These are phyloP conservation scores for Varanus salvator DNA, from an alignment of 2,113 vertebrate species.

Conservation along the genomic window DNA sequence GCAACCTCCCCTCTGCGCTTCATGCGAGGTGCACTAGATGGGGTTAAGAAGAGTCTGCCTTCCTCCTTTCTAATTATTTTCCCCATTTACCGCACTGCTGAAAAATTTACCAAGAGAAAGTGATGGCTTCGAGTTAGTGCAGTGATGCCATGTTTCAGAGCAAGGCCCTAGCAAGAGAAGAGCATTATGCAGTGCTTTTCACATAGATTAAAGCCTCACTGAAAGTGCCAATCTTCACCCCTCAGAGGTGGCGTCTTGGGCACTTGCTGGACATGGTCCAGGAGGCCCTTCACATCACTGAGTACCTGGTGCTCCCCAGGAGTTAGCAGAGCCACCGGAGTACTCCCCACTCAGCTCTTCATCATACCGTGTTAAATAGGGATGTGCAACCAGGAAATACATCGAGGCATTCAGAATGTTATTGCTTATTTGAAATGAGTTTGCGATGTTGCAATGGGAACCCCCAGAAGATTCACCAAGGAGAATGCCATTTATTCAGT, in stretches of 20 bases:
- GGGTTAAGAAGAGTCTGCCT: not conserved
- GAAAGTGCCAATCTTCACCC: too few species aligned
- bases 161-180: not conserved
- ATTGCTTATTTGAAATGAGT: constrained; percentile 51
- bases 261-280: not conserved
- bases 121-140: not conserved
- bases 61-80: not conserved
- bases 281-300: not conserved
- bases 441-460: constrained; percentile 40
- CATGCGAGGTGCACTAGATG: not conserved
- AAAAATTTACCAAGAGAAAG: not conserved
- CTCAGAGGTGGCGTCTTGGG: not conserved
- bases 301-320: not conserved
- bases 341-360: not conserved
- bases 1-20: not conserved
- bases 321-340: not conserved
- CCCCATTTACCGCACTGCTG: not conserved
- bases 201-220: not conserved
- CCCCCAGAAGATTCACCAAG: constrained; percentile 48
- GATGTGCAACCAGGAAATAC: constrained; percentile 20
- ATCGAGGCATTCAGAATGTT: constrained; percentile 40
- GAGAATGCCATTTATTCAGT: constrained; percentile 47
- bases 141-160: not conserved
- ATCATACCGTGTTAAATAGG: constrained; percentile 45
- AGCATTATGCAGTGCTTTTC: not conserved